Percentiles rank a stretch among this genome's conserved stretches.
Evolutionary conservation across 2,888 invertebrate species (phyloP).

Genomic region (Noctua janthe): DNA sequence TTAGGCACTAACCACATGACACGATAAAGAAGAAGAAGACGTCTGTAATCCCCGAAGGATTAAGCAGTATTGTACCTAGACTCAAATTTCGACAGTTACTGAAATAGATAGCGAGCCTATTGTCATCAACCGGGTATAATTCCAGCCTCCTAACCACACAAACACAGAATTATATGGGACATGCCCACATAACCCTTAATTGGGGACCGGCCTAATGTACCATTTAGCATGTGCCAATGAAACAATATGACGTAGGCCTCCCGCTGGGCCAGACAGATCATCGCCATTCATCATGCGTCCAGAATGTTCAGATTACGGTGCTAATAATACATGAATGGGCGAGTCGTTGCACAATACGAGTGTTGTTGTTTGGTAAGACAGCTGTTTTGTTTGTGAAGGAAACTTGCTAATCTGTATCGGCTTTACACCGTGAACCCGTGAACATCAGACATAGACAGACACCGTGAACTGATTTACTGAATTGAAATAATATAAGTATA

Average conservation of each 20-base stretch:
- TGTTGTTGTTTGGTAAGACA: constrained; percentile 21
- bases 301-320: constrained; percentile 25
- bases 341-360: background rate
- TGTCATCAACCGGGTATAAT: background rate
- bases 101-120: too few species aligned
- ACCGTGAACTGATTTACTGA: background rate
- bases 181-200: constrained; percentile 6
- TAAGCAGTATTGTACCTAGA: background rate
- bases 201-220: background rate
- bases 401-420: background rate
- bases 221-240: constrained; percentile 4
- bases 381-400: background rate
- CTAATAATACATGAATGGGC: constrained; percentile 42
- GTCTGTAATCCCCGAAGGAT: background rate
- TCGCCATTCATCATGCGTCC: constrained; percentile 37
- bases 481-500: background rate
- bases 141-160: background rate
- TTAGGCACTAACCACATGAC: too few species aligned
- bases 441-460: background rate
- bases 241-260: constrained; percentile 25
- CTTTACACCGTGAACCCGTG: background rate
- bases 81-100: too few species aligned
- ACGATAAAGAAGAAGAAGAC: background rate
- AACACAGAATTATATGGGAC: background rate
- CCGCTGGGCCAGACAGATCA: constrained; percentile 13